Evolutionary conservation across 2,797 vertebrate species (phyloP).

Genomic region (Aplochiton taeniatus): DNA sequence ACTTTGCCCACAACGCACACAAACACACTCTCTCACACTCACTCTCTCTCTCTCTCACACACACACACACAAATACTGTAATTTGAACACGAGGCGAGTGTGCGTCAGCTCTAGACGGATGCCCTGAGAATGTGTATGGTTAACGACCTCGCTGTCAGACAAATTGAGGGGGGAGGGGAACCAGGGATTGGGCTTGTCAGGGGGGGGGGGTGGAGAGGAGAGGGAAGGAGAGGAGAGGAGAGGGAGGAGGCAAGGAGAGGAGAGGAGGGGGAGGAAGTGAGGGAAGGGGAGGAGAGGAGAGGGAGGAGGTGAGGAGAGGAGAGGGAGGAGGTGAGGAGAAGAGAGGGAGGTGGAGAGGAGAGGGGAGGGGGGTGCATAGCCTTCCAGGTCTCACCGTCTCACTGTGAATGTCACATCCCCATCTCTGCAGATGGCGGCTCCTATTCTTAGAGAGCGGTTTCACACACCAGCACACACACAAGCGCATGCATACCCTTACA

Average conservation of each 20-base stretch:
- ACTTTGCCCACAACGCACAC: neutral
- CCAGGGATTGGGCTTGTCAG: neutral
- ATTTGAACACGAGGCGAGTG: neutral
- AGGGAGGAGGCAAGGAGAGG: too few species aligned
- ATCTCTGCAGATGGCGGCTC: neutral
- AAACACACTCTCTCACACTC: neutral
- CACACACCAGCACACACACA: neutral
- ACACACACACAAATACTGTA: neutral
- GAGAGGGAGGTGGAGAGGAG: neutral
- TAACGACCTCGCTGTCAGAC: constrained; percentile 4
- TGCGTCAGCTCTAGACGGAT: too few species aligned
- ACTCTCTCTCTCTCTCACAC: neutral
- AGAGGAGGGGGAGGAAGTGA: neutral
- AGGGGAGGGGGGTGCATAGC: too few species aligned
- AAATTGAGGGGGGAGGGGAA: neutral
- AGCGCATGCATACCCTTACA: neutral
- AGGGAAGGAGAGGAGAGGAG: neutral
- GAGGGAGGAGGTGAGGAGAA: neutral
- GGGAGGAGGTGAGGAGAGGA: neutral
- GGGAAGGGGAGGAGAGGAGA: neutral
- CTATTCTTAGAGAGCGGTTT: neutral
- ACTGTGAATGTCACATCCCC: constrained; percentile 9
- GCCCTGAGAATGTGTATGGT: constrained; percentile 12
- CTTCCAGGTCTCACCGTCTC: neutral
- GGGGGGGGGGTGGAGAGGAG: too few species aligned